Base-by-base conservation (phyloP, 2,113 vertebrate genomes). In the Cnemophilus loriae region DNA sequence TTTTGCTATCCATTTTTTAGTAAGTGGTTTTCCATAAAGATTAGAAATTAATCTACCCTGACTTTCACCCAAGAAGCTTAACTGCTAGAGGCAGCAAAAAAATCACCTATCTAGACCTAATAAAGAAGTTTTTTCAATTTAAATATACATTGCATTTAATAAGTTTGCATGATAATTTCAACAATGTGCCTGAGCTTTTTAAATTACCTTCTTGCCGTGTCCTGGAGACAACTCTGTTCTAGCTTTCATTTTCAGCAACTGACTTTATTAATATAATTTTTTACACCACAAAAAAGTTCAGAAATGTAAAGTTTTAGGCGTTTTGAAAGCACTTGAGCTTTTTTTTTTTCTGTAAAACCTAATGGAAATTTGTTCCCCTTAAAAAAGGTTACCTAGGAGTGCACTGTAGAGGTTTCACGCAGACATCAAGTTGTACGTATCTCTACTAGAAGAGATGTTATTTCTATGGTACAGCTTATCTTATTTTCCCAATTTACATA, bases 111-210 rank as follows among this genome's bases (percentile, higher is more conserved):
- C 97, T 98, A 96, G 95, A 97, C 92, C 97, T 98, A 98, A 98
- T 98, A 98, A 98, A 98, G 95, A 74, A 95, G 94, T 98, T 98
- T 97, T 98, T 98, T 98, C 97, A 98, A 98, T 99, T 99, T 98
- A 99, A 99, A 99, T 99, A 98, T 98, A 98, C 98, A 98, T 97
- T 98, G 97, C 98, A 98, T 98, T 98, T 98, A 98, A 98, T 98
- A 98, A 98, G 95, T 93, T 97, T 97, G 97, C 95, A 98, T 98
- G 98, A 98, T 98, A 98, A 98, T 98, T 98, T 97, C 97, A 97
- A 97, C 98, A 97, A 85, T 89, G 94, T 98, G 98, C 97, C 96
- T 97, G 93, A 95, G 96, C 90, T 98, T 96, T 98, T 98, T 95
- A 98, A 98, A 99, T 97, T 98, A 96, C 91, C 79, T 97, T 97